Evolutionary conservation across 1,140 invertebrate species (phyloP), one percentile per base, ranked within the genome.

Genomic region (Drosophila suzukii): DNA sequence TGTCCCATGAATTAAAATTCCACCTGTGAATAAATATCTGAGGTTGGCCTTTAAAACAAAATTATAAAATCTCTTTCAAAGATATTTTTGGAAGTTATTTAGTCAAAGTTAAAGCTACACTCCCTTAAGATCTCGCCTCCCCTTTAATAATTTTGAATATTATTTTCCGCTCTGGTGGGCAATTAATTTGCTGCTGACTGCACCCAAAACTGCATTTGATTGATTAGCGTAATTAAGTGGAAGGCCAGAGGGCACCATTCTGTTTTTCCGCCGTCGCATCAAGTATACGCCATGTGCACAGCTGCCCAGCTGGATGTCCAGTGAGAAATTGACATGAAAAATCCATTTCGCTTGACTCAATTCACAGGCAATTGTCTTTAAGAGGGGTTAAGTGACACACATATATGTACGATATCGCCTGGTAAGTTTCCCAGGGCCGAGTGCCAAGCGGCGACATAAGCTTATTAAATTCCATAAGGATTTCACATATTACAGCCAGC

Each of bases 381-480:
- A 41, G 59, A n/a, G 11, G 17, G 20, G 27, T 38, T 44, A 38
- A 51, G 30, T 17, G 12, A n/a, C 10, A 27, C 13, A 36, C 32
- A 60, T 4, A 30, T 24, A 60, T 4, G 20, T 24, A 38, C 30
- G 30, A 17, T 46, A 20, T 46, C 8, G 17, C 20, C 30, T 10
- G 32, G 32, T 12, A 72, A 39, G 51, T 46, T 63, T 30, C 46
- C 57, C 57, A 58, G 47, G 61, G 50, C 6, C 47, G 57, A 53
- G 4, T 30, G 47, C 47, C 58, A 27, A 39, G 54, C 41, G 41
- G 83, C 65, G 72, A 51, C 63, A 66, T 68, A 89, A 83, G 84
- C 80, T 88, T 89, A 88, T 80, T 83, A 83, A 88, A 89, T 88
- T 89, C 79, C 84, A 80, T 80, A 68, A 79, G 84, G 76, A 88